Evolutionary conservation across 53 echinoderm and acorn worm species (phyloP), one percentile per base, ranked within the genome.

Genomic region (Mesocentrotus franciscanus): DNA sequence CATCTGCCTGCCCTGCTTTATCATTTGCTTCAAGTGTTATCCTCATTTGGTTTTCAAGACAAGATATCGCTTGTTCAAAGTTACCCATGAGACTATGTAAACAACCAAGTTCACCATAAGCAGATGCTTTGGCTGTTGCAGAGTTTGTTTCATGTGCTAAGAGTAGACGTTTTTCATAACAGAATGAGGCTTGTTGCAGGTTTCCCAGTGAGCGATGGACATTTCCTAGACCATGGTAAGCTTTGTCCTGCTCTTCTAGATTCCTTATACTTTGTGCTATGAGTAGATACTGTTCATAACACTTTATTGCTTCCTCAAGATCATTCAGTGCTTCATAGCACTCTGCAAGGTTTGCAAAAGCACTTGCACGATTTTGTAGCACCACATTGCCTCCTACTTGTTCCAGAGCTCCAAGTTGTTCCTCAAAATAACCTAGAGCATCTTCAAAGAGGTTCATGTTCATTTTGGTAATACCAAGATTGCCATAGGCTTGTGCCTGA

Each of bases 51-150:
- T 99, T 97, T 90, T 99, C 98, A 18, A 99, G 90, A 92, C 99
- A 99, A 6, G 99, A 99, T 94, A 99, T 97, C 57, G 99, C 98
- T 92, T 99, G 99, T 55, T 99, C 99, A 97, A 98, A 99, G 95
- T 98, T 99, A 18, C 99, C 99, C 98, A 99, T 98, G 78, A 98
- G 96, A 70, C 99, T 99, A 85, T 99, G 99, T 29, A 99, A 92
- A 85, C 97, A 98, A 78, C 99, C 99, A 56, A 99, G 97, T 90
- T 99, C 98, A 13, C 99, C 99, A 60, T 99, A 99, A 15, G 99
- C 99, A 32, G 97, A 98, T 10, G 96, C 99, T 81, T 97, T 97
- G 29, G 99, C 96, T 6, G 97, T 96, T 36, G 96, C 78, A 95
- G 97, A 97, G 66, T 98, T 98, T 74, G 98, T 96, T 90, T 99